Evolutionary conservation across 2,797 vertebrate genomes (phyloP), one percentile per base, ranked within the genome.

Genomic region (Cirrhinus molitorella): DNA sequence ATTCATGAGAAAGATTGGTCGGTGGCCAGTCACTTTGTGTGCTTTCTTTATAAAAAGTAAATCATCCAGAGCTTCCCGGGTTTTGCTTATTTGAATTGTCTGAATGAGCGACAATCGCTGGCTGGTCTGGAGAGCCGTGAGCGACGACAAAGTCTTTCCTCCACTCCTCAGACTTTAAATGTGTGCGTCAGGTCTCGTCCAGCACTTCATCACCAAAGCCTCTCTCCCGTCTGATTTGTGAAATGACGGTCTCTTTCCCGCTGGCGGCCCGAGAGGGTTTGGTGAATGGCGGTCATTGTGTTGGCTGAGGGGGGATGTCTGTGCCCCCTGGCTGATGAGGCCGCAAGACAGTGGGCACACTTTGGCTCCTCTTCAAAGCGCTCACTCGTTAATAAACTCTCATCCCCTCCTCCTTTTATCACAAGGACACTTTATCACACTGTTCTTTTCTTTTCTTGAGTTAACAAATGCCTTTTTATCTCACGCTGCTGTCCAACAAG

Each of bases 1-100:
- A 90, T 89, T 91, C 90, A 90, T 67, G 87, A 91, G 90, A 84
- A 88, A 86, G 85, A 85, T 90, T 94, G 93, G 93, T 88, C 87
- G 31, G 2, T 81, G 78, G 92, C 93, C 93, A 93, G 90, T 91
- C 91, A 90, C 91, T 91, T 94, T 91, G 90, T 94, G 93, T 93
- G 92, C 92, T 93, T 92, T 93, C 93, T 94, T 94, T 93, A 94
- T 94, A 92, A 93, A 92, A 93, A 91, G 88, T 93, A 94, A 94
- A 94, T 94, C 91, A 93, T 90, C 92, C 91, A 89, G 91, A 94
- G 92, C 91, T 93, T 91, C 90, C 88, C 76, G 87, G 89, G 87
- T 89, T 93, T 92, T 81, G 85, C 90, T 88, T 89, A 91, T 91
- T 90, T 89, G 81, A 89, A 85, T 91, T 90, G 87, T 91, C 88